Percentiles rank a stretch among this genome's conserved stretches.
Conservation (phyloP, 2,888 invertebrate genomes). For the Halictus ligatus region DNA sequence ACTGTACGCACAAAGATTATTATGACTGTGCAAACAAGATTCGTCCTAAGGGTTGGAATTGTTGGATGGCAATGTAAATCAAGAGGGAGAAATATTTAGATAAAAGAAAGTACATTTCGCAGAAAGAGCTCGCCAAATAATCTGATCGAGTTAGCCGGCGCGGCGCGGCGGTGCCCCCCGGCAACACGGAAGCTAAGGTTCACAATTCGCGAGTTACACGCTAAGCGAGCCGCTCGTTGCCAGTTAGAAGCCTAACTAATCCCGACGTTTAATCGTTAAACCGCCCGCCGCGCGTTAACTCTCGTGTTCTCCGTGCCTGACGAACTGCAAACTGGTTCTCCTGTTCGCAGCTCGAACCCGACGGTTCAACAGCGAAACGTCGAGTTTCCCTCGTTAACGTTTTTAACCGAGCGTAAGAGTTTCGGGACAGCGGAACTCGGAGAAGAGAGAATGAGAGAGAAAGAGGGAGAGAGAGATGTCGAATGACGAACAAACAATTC, state of each 20-base stretch:
- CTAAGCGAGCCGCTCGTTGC: slow-evolving; percentile 16
- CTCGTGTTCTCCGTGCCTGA: not conserved
- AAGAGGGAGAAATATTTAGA: not conserved
- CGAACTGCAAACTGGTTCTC: slow-evolving; percentile 15
- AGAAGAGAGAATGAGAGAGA: not conserved
- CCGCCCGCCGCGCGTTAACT: slow-evolving; percentile 34
- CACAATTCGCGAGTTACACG: not conserved
- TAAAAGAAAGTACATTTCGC: not conserved
- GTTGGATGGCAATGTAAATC: not conserved
- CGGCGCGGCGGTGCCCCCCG: not conserved
- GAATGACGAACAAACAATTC: not conserved
- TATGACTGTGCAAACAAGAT: no score
- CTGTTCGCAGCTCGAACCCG: slow-evolving; percentile 3
- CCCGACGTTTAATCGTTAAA: slow-evolving; percentile 60
- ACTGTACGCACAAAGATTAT: no score
- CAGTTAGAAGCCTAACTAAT: slow-evolving; percentile 44
- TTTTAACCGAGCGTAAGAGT: not conserved
- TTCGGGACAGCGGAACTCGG: not conserved
- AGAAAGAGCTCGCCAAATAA: not conserved
- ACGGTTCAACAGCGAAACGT: not conserved
- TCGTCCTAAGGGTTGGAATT: no score
- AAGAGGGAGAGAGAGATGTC: not conserved
- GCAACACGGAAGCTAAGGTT: not conserved
- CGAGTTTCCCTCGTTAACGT: not conserved
- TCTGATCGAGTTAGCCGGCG: not conserved